phyloP scores from a whole-genome alignment of 2,797 vertebrate species.

The Taenioides sp. region DNA sequence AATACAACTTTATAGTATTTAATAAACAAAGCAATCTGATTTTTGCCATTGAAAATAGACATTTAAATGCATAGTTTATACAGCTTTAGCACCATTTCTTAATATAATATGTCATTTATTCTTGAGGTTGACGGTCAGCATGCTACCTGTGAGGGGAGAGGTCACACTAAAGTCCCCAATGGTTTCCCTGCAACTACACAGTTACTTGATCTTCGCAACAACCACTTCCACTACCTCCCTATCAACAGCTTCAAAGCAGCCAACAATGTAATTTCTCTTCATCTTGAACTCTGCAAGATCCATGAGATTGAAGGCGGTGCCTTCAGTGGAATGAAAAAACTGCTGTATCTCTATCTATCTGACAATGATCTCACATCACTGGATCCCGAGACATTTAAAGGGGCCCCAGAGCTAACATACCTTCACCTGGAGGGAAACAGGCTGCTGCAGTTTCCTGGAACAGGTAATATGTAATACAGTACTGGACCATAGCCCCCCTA shows the following conservation, averaged over 20 bases:
- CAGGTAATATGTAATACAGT: slow-evolving; percentile 46
- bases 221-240: slow-evolving; percentile 79
- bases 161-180: slow-evolving; percentile 78
- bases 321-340: slow-evolving; percentile 78
- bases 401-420: slow-evolving; percentile 79
- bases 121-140: slow-evolving; percentile 73
- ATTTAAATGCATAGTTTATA: background rate
- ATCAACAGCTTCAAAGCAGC: slow-evolving; percentile 76
- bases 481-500: no score
- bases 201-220: slow-evolving; percentile 84
- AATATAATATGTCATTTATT: background rate
- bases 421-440: slow-evolving; percentile 86
- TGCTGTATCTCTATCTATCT: slow-evolving; percentile 89
- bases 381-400: slow-evolving; percentile 71
- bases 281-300: slow-evolving; percentile 85
- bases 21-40: background rate
- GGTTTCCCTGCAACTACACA: slow-evolving; percentile 80
- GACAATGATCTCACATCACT: slow-evolving; percentile 82
- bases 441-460: slow-evolving; percentile 75
- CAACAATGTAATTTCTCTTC: slow-evolving; percentile 82
- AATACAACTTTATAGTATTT: no score
- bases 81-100: background rate
- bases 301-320: slow-evolving; percentile 71
- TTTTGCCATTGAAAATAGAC: background rate
- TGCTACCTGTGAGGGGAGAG: slow-evolving; percentile 77